Conservation (phyloP, 2,888 invertebrate genomes). For the Cabera pusaria region DNA sequence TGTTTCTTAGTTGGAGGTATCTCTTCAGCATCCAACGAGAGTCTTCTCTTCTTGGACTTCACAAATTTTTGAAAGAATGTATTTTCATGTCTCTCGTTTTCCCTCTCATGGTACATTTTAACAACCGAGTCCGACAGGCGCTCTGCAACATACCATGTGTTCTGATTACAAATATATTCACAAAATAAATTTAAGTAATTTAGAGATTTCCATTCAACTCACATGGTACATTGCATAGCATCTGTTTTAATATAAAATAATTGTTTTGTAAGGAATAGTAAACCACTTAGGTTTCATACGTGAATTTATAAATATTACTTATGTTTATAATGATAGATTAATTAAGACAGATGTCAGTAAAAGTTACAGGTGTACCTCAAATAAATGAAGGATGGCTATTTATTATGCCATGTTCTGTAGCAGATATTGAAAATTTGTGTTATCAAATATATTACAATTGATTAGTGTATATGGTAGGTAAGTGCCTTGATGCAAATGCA, state of each 20-base stretch:
- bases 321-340: no score
- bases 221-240: constrained; percentile 79
- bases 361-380: no score
- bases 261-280: no score
- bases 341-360: no score
- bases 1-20: constrained; percentile 51
- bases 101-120: constrained; percentile 68
- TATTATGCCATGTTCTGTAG: no score
- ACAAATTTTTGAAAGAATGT: constrained; percentile 59
- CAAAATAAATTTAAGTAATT: constrained; percentile 27
- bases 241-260: constrained; percentile 26
- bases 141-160: constrained; percentile 84
- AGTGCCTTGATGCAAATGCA: no score
- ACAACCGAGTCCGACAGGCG: constrained; percentile 75
- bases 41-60: constrained; percentile 54
- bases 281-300: no score
- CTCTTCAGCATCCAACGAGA: constrained; percentile 50
- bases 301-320: no score
- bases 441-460: no score
- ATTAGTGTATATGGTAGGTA: no score
- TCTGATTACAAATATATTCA: constrained; percentile 53
- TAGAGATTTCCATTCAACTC: constrained; percentile 39
- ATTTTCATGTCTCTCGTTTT: constrained; percentile 60
- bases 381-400: no score
- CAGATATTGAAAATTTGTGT: no score